Percentiles rank a stretch among this genome's conserved stretches.
These are phyloP conservation scores for Nezara viridula DNA, from an alignment of 2,888 invertebrate genomes.

Conservation along the genomic window DNA sequence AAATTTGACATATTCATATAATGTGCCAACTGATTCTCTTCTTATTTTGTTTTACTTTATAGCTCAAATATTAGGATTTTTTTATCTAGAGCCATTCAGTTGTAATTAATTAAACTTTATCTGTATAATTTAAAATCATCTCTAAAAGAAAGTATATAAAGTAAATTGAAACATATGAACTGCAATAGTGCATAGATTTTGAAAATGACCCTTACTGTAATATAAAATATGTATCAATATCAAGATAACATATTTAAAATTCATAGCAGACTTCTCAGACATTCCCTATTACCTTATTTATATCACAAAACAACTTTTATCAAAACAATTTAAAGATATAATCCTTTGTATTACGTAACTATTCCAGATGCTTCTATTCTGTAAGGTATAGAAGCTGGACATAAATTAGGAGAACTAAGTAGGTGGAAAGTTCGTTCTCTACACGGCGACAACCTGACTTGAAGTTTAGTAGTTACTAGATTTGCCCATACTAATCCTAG, in stretches of 20 bases:
- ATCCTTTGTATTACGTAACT: not conserved
- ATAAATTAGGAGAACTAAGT: conserved; percentile 75
- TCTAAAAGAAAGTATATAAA: no score
- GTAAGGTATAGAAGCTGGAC: conserved; percentile 71
- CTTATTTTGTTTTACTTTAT: no score
- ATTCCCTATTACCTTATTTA: not conserved
- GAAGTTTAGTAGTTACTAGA: conserved; percentile 74
- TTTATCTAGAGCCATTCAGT: no score
- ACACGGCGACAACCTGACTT: conserved; percentile 68
- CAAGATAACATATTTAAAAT: not conserved
- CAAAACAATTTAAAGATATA: not conserved
- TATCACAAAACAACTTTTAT: not conserved
- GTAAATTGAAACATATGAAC: no score
- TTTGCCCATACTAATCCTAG: conserved; percentile 79
- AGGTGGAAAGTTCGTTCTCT: conserved; percentile 68
- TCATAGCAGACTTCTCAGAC: not conserved
- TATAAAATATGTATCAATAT: no score
- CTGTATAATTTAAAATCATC: no score
- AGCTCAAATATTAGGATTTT: no score
- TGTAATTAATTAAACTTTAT: no score
- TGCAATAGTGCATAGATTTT: no score
- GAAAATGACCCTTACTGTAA: no score
- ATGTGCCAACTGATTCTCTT: no score
- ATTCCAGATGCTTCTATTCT: conserved; percentile 71
- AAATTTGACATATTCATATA: no score